Evolutionary conservation across 2,113 vertebrate genomes (phyloP), one percentile per base, ranked within the genome.

Genomic region (Leucoraja erinaceus): DNA sequence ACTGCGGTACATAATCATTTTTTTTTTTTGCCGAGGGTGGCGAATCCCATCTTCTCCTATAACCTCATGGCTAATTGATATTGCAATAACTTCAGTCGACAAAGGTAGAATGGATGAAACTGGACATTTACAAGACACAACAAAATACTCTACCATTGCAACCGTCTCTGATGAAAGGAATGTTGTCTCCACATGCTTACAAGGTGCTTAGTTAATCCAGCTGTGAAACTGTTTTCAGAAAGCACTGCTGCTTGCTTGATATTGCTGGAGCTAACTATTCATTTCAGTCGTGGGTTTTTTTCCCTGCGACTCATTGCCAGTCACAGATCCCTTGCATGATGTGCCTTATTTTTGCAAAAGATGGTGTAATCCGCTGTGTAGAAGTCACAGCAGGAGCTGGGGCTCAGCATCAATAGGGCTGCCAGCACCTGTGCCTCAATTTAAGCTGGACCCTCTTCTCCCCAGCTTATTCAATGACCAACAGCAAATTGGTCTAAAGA

Each of bases 401-500:
- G 59, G 59, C 59, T 88, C 56, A 88, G 5, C 83, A 88, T 88
- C 28, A 88, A 88, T 88, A 88, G 83, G 59, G 83, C 38, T 88
- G 28, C 83, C 83, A 88, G 83, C 56, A 88, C 83, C 83, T 88
- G 83, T 63, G 83, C 59, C 59, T 88, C 83, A n/a, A 59, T n/a
- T 63, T 88, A 63, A 66, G 59, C 11, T 88, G 83, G 83, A 18
- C 59, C 18, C n/a, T 9, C n/a, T n/a, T 28, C 56, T 66, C 83
- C n/a, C 4, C 59, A 28, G 12, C 93, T 95, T 94, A 94, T 93
- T 86, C 93, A 94, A 93, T 93, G 93, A 61, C 77, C 93, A 93
- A 93, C 90, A 93, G 83, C 74, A 93, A 94, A 94, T 93, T 93
- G 72, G 93, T 76, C 93, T 93, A 33, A 93, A 93, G 78, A 94